Conservation (phyloP, 2,888 invertebrate genomes). For the Macropis europaea region DNA sequence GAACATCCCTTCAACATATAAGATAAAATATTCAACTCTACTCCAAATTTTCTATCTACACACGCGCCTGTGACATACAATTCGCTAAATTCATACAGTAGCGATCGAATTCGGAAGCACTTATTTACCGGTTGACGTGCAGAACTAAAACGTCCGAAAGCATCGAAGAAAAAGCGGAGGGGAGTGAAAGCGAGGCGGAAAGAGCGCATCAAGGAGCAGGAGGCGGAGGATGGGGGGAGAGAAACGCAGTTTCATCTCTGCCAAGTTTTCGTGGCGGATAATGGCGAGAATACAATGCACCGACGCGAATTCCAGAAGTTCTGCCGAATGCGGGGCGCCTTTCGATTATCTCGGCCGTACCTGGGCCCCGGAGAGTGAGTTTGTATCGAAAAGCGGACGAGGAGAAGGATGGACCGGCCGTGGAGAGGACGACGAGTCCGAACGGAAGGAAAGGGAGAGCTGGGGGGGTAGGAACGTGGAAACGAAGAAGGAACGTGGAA, state of each 20-base stretch:
- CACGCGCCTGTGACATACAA: too few relatives aligned
- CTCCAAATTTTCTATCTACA: too few relatives aligned
- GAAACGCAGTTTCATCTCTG: slow-evolving; percentile 49
- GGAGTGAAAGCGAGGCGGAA: background rate
- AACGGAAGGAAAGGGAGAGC: slow-evolving; percentile 9
- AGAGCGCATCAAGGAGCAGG: background rate
- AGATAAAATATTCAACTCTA: too few relatives aligned
- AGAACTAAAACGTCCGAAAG: too few relatives aligned
- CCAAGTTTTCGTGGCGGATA: slow-evolving; percentile 57
- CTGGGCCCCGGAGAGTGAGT: slow-evolving; percentile 32
- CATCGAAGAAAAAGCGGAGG: background rate
- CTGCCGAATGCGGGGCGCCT: slow-evolving; percentile 58
- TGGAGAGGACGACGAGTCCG: slow-evolving; percentile 13
- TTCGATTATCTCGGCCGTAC: slow-evolving; percentile 67
- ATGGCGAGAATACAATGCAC: slow-evolving; percentile 60
- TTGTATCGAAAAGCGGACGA: slow-evolving; percentile 51
- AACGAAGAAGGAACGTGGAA: slow-evolving; percentile 32
- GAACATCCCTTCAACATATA: too few relatives aligned
- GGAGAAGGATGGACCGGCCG: too few relatives aligned
- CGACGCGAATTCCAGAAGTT: slow-evolving; percentile 65
- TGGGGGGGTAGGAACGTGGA: slow-evolving; percentile 25
- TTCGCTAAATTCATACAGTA: too few relatives aligned
- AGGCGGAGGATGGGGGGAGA: slow-evolving; percentile 2
- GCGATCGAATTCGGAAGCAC: too few relatives aligned
- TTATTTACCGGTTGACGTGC: too few relatives aligned